These are phyloP conservation scores for Austrofundulus limnaeus DNA, from an alignment of 2,113 vertebrate species.

Conservation along the genomic window DNA sequence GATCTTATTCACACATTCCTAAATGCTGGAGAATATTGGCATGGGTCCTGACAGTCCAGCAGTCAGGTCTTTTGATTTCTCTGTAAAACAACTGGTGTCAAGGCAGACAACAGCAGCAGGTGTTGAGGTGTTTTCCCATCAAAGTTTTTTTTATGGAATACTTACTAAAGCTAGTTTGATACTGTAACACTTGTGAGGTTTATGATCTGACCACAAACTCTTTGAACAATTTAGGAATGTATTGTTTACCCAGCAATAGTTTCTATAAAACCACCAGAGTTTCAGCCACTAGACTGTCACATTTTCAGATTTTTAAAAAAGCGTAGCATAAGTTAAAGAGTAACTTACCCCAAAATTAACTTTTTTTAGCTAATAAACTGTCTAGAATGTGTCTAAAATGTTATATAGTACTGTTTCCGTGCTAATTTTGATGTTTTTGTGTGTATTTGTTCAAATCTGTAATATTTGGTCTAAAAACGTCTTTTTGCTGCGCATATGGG, in stretches of 20 bases:
- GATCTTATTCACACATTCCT: slow-evolving; percentile 7
- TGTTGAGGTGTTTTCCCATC: slow-evolving; percentile 17
- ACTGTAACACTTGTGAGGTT: neutral
- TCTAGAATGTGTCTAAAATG: too few species aligned
- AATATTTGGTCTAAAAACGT: too few species aligned
- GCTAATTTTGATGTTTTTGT: too few species aligned
- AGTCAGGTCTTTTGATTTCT: slow-evolving; percentile 24
- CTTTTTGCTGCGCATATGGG: too few species aligned
- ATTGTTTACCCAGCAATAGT: too few species aligned
- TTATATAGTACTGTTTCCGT: too few species aligned
- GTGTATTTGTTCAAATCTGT: too few species aligned
- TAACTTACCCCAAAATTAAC: too few species aligned
- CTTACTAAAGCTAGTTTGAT: slow-evolving; percentile 3
- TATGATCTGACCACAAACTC: neutral
- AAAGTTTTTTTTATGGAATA: slow-evolving; percentile 7
- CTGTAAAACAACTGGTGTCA: slow-evolving; percentile 30
- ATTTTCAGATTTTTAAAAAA: too few species aligned
- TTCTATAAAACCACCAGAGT: neutral
- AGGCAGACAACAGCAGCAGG: slow-evolving; percentile 39
- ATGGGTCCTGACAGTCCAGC: slow-evolving; percentile 7
- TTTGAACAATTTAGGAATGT: too few species aligned
- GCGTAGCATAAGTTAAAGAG: too few species aligned
- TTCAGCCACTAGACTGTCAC: neutral
- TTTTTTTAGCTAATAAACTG: too few species aligned
- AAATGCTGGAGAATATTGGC: slow-evolving; percentile 16